These are phyloP conservation scores for Pterocles orientalis DNA, from an alignment of 2,113 vertebrate species.

Conservation along the genomic window DNA sequence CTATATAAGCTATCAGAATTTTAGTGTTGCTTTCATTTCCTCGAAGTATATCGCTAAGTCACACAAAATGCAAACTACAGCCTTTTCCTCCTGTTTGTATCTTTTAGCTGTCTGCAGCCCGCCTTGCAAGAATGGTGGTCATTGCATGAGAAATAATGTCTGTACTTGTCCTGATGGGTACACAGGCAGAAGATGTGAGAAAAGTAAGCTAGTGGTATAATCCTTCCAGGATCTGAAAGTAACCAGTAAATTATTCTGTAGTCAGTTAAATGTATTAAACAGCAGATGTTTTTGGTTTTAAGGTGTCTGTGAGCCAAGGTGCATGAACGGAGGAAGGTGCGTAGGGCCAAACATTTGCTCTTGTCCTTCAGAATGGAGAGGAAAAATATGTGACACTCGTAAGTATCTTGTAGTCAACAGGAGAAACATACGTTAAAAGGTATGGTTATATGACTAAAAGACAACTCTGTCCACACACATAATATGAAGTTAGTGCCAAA, in stretches of 20 bases:
- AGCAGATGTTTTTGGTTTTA: neutral
- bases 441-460: neutral
- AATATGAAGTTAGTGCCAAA: neutral
- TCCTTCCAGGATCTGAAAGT: neutral
- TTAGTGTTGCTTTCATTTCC: neutral
- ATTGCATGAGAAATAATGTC: conserved; percentile 88
- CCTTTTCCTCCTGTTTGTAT: neutral
- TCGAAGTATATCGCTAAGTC: neutral
- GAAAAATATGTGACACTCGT: conserved; percentile 83
- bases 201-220: conserved; percentile 79
- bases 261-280: neutral
- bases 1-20: neutral
- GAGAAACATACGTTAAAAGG: neutral
- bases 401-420: conserved; percentile 64
- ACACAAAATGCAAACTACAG: neutral
- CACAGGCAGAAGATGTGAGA: conserved; percentile 88
- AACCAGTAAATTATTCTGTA: neutral
- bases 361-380: conserved; percentile 90
- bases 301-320: conserved; percentile 91
- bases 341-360: conserved; percentile 87
- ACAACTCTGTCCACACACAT: neutral
- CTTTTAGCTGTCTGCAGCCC: conserved; percentile 88
- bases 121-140: conserved; percentile 91
- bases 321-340: conserved; percentile 91
- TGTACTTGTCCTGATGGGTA: conserved; percentile 87